Evolutionary conservation across 2,113 vertebrate genomes (phyloP).

Genomic region (Semicossyphus pulcher): DNA sequence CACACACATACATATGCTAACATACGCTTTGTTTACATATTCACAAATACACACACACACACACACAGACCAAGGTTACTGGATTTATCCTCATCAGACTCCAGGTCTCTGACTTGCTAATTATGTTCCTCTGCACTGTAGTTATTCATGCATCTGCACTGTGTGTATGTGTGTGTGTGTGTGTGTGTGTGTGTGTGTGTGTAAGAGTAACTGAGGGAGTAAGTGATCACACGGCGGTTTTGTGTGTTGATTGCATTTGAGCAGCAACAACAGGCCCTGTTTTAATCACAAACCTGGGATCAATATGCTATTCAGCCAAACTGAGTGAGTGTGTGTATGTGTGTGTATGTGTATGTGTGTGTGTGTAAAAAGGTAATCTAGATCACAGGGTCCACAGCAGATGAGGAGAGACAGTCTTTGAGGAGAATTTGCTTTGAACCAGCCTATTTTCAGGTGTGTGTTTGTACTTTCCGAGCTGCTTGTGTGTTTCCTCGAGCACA

Average conservation of each 20-base stretch:
- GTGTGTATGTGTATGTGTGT: constrained; percentile 4
- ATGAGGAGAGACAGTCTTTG: constrained; percentile 52
- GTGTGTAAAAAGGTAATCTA: constrained; percentile 47
- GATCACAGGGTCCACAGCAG: constrained; percentile 46
- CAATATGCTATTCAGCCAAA: constrained; percentile 58
- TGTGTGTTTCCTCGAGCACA: constrained; percentile 32
- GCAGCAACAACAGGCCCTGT: constrained; percentile 24
- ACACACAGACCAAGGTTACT: constrained; percentile 24
- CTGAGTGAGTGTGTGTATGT: background rate
- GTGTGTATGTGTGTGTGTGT: constrained; percentile 22
- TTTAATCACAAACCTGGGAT: constrained; percentile 70
- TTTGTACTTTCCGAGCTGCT: constrained; percentile 1
- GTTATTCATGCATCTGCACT: constrained; percentile 19
- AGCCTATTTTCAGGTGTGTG: constrained; percentile 36
- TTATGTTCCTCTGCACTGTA: constrained; percentile 33
- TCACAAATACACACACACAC: constrained; percentile 1
- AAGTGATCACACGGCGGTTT: constrained; percentile 35
- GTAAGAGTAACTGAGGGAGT: constrained; percentile 25
- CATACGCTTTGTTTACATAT: too few relatives aligned
- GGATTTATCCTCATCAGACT: constrained; percentile 32
- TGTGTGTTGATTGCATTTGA: constrained; percentile 65
- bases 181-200: constrained; percentile 14
- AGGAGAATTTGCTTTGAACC: constrained; percentile 49
- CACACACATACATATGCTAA: background rate
- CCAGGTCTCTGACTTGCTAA: constrained; percentile 22